Conservation (phyloP, 2,113 vertebrate species). For the Pseudopodoces humilis region DNA sequence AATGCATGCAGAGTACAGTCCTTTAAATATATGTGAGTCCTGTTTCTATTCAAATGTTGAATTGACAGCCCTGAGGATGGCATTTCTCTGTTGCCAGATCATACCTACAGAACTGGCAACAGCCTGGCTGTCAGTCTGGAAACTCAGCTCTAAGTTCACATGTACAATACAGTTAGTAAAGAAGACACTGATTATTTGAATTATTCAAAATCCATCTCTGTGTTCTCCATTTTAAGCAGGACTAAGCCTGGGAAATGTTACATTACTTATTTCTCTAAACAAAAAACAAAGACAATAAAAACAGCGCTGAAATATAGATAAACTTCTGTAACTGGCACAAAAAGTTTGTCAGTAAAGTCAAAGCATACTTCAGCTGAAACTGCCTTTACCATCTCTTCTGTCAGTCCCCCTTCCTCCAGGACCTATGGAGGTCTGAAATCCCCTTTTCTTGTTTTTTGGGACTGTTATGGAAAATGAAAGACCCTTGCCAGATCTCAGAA, state of each 20-base stretch:
- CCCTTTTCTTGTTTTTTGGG: not conserved
- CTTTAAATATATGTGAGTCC: slow-evolving; percentile 13
- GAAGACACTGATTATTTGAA: not conserved
- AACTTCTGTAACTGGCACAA: not conserved
- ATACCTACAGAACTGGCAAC: not conserved
- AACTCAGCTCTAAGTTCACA: slow-evolving; percentile 6
- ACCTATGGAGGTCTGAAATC: not conserved
- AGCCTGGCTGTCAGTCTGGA: not conserved
- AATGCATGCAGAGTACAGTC: not conserved
- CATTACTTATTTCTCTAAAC: not conserved
- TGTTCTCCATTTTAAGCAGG: not conserved
- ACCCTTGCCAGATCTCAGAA: not conserved
- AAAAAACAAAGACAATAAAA: not conserved
- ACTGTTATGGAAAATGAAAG: not conserved
- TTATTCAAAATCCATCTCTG: not conserved
- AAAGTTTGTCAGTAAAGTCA: not conserved
- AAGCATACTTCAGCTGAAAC: not conserved
- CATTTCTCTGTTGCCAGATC: not conserved
- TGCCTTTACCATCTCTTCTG: not conserved
- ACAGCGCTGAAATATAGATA: not conserved
- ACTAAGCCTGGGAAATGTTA: not conserved
- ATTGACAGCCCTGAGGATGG: not conserved
- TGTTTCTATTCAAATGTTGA: not conserved
- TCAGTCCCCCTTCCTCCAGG: not conserved
- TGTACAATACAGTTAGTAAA: not conserved